Base-by-base conservation (phyloP, 2,113 vertebrate species). In the Callocephalon fimbriatum region DNA sequence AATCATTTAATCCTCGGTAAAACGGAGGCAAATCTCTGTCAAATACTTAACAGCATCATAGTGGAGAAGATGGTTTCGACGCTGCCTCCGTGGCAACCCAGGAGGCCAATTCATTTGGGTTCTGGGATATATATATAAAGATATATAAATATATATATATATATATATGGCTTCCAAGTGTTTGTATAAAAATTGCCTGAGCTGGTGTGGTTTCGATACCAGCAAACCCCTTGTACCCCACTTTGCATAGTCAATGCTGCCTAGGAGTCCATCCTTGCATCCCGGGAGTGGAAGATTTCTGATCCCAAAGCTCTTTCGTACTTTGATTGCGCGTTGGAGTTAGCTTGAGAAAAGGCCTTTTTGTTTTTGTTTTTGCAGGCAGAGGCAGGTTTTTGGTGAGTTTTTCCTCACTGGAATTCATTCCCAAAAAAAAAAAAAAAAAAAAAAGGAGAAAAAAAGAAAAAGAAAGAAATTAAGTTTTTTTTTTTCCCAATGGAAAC, bases 11-110 rank as follows among this genome's bases (percentile, higher is more conserved):
- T 98, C 98, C 98, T 98, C 97, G 85, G 96, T 97, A 98, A 98
- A 98, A 98, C 97, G 93, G 98, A 98, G 98, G 97, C 97, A 98
- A 75, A 93, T 97, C 97, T 96, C 93, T 91, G 73, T 94, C 93
- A 96, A 96, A 93, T 74, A 97, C 95, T 93, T 97, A 95, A 98
- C 97, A 97, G 98, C 95, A 98, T 96, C 98, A 96, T 97, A 97
- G 98, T 94, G 95, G 97, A 98, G 98, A 98, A 97, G 98, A 97
- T 77, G 37, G 71, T 83, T 83, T 89, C 15, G 53, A 67, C 22
- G 13, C 50, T 35, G 72, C 74, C 74, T 54, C 84, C 42, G 15
- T 25, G 56, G 71, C 78, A 44, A 61, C 50, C 26, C 54, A 15
- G 45, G 56, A 65, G 75, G 74, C 45, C 1, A 16, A 35, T n/a